Evolutionary conservation across 2,113 vertebrate genomes (phyloP).

Genomic region (Rhinolophus ferrumequinum): DNA sequence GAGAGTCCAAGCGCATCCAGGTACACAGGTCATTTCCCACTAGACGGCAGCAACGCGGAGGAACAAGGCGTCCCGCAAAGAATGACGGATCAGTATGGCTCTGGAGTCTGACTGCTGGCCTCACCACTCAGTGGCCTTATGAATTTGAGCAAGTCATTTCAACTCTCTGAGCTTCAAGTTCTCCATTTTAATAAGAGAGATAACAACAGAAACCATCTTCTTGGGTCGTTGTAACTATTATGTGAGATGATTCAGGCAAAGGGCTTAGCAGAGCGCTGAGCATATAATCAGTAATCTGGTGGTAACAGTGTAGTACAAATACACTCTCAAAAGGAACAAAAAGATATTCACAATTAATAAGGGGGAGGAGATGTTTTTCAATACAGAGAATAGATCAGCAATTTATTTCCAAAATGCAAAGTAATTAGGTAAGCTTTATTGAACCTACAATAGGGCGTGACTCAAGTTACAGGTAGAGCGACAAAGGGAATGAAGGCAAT

Average conservation of each 20-base stretch:
- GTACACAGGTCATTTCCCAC: background rate
- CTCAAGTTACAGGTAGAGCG: background rate
- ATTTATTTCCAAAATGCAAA: conserved; percentile 36
- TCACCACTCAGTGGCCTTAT: background rate
- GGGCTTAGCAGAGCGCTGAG: background rate
- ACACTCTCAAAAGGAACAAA: background rate
- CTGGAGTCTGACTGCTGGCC: background rate
- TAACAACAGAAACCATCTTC: background rate
- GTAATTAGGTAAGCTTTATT: background rate
- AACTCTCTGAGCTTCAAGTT: background rate
- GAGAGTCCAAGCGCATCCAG: background rate
- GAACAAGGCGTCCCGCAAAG: background rate
- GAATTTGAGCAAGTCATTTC: background rate
- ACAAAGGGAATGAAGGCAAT: background rate
- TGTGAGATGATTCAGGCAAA: background rate
- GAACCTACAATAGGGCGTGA: background rate
- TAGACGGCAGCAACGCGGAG: background rate
- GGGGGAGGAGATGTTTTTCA: background rate
- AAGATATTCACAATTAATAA: background rate
- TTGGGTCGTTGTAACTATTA: background rate
- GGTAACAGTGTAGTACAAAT: background rate
- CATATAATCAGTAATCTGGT: background rate
- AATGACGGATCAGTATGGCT: background rate
- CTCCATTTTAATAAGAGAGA: background rate
- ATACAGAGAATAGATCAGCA: background rate